Conservation (phyloP, 2,113 vertebrate genomes). For the human (Homo sapiens) region DNA sequence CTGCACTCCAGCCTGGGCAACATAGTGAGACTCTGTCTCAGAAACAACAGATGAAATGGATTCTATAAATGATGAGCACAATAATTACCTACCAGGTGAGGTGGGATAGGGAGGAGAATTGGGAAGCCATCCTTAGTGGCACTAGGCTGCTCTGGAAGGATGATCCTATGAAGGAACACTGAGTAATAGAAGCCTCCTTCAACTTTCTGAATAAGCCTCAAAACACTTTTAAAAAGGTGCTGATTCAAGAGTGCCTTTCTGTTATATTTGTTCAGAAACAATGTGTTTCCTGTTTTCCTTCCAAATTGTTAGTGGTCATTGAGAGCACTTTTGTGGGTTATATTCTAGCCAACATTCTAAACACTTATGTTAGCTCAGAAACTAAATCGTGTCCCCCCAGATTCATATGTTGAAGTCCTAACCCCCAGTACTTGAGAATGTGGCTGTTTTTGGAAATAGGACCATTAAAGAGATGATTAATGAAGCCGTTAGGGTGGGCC, state of each 20-base stretch:
- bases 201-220: background rate
- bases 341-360: background rate
- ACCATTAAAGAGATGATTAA: background rate
- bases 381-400: background rate
- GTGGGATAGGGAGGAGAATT: rapidly evolving
- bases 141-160: background rate
- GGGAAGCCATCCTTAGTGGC: background rate
- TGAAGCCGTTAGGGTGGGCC: background rate
- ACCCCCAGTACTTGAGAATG: background rate
- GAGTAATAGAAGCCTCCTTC: background rate
- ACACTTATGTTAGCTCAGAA: background rate
- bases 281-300: background rate
- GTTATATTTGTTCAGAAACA: background rate
- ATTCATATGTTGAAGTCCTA: background rate
- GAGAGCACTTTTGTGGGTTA: rapidly evolving
- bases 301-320: background rate
- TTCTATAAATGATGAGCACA: background rate
- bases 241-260: background rate
- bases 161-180: background rate
- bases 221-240: background rate
- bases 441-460: background rate
- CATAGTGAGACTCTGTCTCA: too few relatives aligned
- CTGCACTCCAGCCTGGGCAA: too few relatives aligned
- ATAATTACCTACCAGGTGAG: background rate
- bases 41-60: too few relatives aligned